Evolutionary conservation across 2,888 invertebrate species (phyloP).

Genomic region (Steromphala cineraria): DNA sequence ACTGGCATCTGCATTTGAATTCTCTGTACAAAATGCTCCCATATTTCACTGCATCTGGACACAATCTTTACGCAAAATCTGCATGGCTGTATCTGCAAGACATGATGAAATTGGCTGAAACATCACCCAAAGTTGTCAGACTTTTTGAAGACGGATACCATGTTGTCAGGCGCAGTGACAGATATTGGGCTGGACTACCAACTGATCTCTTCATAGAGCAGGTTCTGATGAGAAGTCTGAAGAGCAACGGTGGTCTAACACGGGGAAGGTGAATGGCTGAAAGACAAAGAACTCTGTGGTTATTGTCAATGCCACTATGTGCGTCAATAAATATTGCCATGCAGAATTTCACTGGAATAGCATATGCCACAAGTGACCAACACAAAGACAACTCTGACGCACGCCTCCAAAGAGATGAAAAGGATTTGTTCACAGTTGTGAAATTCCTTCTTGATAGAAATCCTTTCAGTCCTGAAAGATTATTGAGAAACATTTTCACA

Average conservation of each 20-base stretch:
- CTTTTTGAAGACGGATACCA: not conserved
- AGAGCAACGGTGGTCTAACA: slow-evolving; percentile 19
- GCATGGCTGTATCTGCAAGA: not conserved
- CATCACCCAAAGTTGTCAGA: not conserved
- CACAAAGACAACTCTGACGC: not conserved
- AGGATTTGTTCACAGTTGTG: slow-evolving; percentile 29
- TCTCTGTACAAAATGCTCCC: too few relatives aligned
- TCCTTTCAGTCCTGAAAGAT: slow-evolving; percentile 30
- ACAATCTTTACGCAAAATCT: not conserved
- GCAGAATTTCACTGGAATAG: slow-evolving; percentile 7
- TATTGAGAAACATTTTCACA: slow-evolving; percentile 36
- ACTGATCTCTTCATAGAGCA: not conserved
- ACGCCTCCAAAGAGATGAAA: not conserved
- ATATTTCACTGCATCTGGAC: not conserved
- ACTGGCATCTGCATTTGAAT: too few relatives aligned
- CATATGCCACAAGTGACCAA: slow-evolving; percentile 11
- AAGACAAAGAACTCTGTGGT: slow-evolving; percentile 7
- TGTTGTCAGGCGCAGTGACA: not conserved
- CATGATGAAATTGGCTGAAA: not conserved
- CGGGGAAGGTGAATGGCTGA: slow-evolving; percentile 9
- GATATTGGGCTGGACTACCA: not conserved
- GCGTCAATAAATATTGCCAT: slow-evolving; percentile 19
- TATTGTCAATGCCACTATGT: slow-evolving; percentile 25
- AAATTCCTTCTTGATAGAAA: slow-evolving; percentile 25
- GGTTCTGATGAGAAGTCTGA: not conserved